A percentile compares a stretch with the other conserved stretches of the same genome.
These are phyloP conservation scores for Sinopyrophorus schimmeli DNA, from an alignment of 2,888 invertebrate species.

Conservation along the genomic window DNA sequence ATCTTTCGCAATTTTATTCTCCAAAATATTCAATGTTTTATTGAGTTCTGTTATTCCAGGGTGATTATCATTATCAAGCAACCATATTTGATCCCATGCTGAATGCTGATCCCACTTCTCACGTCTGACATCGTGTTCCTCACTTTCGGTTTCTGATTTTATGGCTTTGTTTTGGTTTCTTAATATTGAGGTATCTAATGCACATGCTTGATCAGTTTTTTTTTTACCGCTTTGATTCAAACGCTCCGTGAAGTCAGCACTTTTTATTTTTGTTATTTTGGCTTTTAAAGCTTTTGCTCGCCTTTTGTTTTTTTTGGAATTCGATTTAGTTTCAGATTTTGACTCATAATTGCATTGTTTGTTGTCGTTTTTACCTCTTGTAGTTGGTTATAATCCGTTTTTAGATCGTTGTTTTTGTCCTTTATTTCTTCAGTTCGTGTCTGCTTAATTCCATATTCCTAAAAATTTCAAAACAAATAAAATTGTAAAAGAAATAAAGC, in stretches of 20 bases:
- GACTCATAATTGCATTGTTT: too few relatives aligned
- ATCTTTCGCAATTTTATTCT: constrained; percentile 6
- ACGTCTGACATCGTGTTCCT: neutral
- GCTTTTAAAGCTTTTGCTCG: constrained; percentile 44
- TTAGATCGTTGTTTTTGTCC: neutral
- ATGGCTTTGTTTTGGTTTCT: neutral
- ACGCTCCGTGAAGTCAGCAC: constrained; percentile 40
- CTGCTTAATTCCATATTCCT: neutral
- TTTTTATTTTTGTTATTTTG: constrained; percentile 45
- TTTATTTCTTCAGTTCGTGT: neutral
- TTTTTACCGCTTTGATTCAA: constrained; percentile 32
- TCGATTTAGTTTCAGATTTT: constrained; percentile 21
- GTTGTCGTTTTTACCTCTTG: neutral
- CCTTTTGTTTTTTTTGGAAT: constrained; percentile 41
- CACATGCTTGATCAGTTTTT: constrained; percentile 15
- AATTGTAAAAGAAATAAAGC: too few relatives aligned
- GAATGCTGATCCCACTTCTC: constrained; percentile 1
- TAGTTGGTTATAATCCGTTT: neutral
- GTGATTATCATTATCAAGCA: constrained; percentile 10
- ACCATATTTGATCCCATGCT: constrained; percentile 21
- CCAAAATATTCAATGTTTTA: constrained; percentile 2
- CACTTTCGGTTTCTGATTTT: neutral
- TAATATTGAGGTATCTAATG: constrained; percentile 13
- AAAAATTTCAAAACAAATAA: too few relatives aligned
- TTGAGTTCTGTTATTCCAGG: constrained; percentile 7